Evolutionary conservation across 2,113 vertebrate species (phyloP).

Genomic region (Ornithorhynchus anatinus): DNA sequence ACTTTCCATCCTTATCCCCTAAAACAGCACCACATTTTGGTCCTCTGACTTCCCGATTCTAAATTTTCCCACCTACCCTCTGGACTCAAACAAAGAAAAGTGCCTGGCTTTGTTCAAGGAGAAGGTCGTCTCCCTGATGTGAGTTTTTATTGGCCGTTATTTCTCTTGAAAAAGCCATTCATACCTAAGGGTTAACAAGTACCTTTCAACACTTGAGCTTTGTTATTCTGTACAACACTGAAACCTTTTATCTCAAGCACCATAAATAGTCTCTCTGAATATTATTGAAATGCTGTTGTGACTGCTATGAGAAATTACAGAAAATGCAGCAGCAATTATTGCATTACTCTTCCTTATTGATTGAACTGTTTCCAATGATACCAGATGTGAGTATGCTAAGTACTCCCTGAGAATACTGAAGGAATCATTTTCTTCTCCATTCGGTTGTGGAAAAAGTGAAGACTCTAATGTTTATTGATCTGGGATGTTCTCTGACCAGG

Average conservation of each 20-base stretch:
- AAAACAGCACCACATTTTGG: too few relatives aligned
- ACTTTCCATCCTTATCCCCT: too few relatives aligned
- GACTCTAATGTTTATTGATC: constrained; percentile 20
- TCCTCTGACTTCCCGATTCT: too few relatives aligned
- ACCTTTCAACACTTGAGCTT: not conserved
- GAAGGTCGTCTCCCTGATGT: too few relatives aligned
- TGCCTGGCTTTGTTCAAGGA: too few relatives aligned
- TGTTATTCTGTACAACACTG: constrained; percentile 25
- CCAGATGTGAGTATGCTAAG: not conserved
- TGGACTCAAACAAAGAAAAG: too few relatives aligned
- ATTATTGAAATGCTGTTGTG: constrained; percentile 52
- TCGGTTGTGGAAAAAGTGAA: constrained; percentile 5
- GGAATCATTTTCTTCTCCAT: constrained; percentile 18
- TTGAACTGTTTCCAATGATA: constrained; percentile 21
- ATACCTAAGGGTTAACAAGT: constrained; percentile 24
- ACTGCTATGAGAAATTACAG: constrained; percentile 45
- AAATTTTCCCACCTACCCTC: too few relatives aligned
- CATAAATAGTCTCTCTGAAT: constrained; percentile 52
- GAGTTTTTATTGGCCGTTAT: too few relatives aligned
- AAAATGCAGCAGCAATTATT: constrained; percentile 43
- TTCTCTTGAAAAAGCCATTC: not conserved
- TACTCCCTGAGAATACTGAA: constrained; percentile 6
- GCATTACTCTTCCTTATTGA: constrained; percentile 50
- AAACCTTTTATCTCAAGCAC: constrained; percentile 33
- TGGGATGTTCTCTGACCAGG: constrained; percentile 29